Evolutionary conservation across 2,797 vertebrate species (phyloP), one percentile per base, ranked within the genome.

Genomic region (Gephyroberyx darwinii): DNA sequence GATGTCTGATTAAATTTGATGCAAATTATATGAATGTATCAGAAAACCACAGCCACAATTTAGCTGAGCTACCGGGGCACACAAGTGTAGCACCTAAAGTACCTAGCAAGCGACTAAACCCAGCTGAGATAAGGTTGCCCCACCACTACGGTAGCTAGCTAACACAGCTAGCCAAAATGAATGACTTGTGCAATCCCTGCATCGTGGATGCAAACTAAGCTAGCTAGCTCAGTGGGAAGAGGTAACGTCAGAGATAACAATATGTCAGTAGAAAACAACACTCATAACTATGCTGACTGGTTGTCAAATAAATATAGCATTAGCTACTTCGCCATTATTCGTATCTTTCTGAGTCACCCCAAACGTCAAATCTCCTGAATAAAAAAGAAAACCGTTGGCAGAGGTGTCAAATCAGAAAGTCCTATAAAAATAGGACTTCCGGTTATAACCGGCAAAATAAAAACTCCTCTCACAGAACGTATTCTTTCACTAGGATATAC

Each of bases 121-220:
- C n/a, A 9, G 63, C 41, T 45, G 74, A 74, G 80, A 71, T 74
- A n/a, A 33, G 2, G 39, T 26, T 19, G 14, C 3, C 37, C 43
- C 43, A 20, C 48, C 39, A 22, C 61, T 56, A 45, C 65, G 6
- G 13, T n/a, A 70, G 68, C 74, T 80, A 84, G 65, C 62, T 26
- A 26, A 26, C 26, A 26, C 26, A 26, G 76, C 65, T 86, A 80
- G 82, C 76, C 33, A 13, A n/a, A 75, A 81, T 87, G 86, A 87
- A 87, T 87, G 86, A 55, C 3, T 16, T 31, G 72, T 4, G 22
- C 39, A 5, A 39, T 4, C 31, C 20, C n/a, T 1, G 45, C 79
- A 72, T 81, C 51, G 45, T 74, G 41, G 0, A 26, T 2, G 30
- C 26, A 31, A 56, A 48, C 30, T 35, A 13, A 14, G 37, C 59